Evolutionary conservation across 2,113 vertebrate genomes (phyloP).

Genomic region (Ondatra zibethicus): DNA sequence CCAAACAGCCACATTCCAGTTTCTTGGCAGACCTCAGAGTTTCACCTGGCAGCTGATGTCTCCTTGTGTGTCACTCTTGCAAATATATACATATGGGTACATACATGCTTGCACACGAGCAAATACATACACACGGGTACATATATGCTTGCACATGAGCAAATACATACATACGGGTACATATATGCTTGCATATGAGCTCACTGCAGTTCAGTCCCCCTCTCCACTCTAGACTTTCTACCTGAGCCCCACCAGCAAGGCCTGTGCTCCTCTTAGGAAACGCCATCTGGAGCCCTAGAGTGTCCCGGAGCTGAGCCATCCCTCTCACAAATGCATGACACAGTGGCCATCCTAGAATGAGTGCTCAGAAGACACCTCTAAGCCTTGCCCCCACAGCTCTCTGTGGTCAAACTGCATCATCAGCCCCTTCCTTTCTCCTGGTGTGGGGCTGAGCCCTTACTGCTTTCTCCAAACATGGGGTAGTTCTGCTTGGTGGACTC

Average conservation of each 20-base stretch:
- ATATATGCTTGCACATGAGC: no score
- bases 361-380: background rate
- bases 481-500: background rate
- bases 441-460: no score
- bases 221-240: background rate
- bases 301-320: background rate
- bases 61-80: background rate
- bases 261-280: background rate
- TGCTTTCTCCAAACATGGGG: background rate
- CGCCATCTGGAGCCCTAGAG: accelerated
- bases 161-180: no score
- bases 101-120: background rate
- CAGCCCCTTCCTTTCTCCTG: background rate
- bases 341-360: background rate
- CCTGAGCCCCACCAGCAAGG: background rate
- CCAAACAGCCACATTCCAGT: background rate
- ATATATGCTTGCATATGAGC: no score
- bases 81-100: accelerated
- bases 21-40: background rate
- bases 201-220: accelerated
- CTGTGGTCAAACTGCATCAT: no score
- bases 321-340: background rate
- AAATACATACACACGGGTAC: no score
- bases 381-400: background rate
- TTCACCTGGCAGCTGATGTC: background rate